These are phyloP conservation scores for Anniella stebbinsi DNA, from an alignment of 2,797 vertebrate genomes.

Conservation along the genomic window DNA sequence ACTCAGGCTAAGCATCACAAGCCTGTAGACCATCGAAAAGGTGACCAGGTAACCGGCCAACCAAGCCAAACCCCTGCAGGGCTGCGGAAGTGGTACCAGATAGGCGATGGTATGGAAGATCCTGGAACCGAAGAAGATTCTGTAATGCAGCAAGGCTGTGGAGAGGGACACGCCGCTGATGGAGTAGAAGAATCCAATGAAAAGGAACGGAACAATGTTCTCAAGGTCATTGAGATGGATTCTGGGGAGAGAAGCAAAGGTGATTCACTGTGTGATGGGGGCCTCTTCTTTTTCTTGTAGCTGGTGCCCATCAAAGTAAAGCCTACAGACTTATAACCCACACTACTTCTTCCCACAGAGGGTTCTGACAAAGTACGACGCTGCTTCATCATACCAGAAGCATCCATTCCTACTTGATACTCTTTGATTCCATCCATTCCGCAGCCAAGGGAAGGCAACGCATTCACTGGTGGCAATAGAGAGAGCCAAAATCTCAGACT, in stretches of 20 bases:
- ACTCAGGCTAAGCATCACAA: constrained; percentile 73
- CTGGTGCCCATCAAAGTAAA: background rate
- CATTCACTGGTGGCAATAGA: background rate
- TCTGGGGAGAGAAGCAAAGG: constrained; percentile 75
- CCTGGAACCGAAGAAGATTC: constrained; percentile 84
- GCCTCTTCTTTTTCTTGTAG: background rate
- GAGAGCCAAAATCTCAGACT: background rate
- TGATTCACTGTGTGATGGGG: background rate
- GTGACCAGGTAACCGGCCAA: constrained; percentile 77
- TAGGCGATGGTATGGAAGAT: constrained; percentile 88
- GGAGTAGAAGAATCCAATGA: constrained; percentile 88
- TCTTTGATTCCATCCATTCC: no score
- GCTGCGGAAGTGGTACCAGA: constrained; percentile 85
- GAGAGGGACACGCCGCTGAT: constrained; percentile 84
- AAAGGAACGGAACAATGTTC: constrained; percentile 90
- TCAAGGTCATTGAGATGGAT: constrained; percentile 94
- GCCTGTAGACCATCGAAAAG: constrained; percentile 85
- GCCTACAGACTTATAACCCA: background rate
- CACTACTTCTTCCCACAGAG: no score
- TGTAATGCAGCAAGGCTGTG: constrained; percentile 87
- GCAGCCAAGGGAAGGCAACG: background rate
- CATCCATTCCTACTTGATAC: background rate
- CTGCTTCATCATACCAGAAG: background rate
- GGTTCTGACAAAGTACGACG: no score
- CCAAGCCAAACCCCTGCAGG: constrained; percentile 83